A percentile compares a stretch with the other conserved stretches of the same genome.
Evolutionary conservation across 2,797 vertebrate genomes (phyloP).

Genomic region (Neosilurus hyrtlii): DNA sequence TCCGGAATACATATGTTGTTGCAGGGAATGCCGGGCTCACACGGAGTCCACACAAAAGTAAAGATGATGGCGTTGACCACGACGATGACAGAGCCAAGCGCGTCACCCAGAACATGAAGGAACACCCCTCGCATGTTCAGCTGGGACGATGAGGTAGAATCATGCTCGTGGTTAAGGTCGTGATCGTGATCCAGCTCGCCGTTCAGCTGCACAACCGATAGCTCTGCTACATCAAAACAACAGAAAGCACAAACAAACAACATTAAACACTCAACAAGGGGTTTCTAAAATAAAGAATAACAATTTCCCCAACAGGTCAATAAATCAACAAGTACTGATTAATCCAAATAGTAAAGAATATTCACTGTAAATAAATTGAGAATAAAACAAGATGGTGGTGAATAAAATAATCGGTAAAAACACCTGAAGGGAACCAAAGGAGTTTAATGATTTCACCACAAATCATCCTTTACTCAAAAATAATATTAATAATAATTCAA

Average conservation of each 20-base stretch:
- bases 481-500: neutral
- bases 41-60: slow-evolving; percentile 86
- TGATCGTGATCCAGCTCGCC: slow-evolving; percentile 65
- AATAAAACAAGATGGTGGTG: neutral
- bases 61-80: slow-evolving; percentile 91
- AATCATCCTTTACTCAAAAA: neutral
- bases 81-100: slow-evolving; percentile 95
- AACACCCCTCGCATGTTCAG: slow-evolving; percentile 99
- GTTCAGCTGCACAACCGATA: slow-evolving; percentile 80
- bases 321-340: neutral
- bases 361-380: neutral
- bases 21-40: slow-evolving; percentile 71
- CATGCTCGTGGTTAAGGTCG: slow-evolving; percentile 62
- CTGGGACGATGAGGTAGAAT: slow-evolving; percentile 69
- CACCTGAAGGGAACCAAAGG: neutral
- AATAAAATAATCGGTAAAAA: neutral
- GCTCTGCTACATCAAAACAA: slow-evolving; percentile 24
- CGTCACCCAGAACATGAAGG: slow-evolving; percentile 94
- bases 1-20: slow-evolving; percentile 77
- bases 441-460: neutral
- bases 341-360: neutral
- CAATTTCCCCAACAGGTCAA: neutral
- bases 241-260: neutral
- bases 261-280: neutral
- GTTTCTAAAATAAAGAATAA: too few relatives aligned